These are phyloP conservation scores for Melitaea cinxia DNA, from an alignment of 1,140 invertebrate genomes.

Conservation along the genomic window DNA sequence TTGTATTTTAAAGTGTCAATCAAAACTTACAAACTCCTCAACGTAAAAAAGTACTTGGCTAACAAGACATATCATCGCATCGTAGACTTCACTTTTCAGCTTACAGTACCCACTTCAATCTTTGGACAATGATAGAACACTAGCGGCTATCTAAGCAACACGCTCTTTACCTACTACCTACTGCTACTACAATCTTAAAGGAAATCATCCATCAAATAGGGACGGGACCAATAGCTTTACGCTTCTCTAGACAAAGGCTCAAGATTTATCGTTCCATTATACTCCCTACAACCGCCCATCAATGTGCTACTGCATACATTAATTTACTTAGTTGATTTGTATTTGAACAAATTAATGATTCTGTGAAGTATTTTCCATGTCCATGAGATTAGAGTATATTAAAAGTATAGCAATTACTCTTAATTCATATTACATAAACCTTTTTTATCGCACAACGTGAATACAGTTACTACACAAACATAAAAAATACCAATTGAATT, in stretches of 20 bases:
- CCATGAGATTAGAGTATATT: not conserved
- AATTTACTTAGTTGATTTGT: slow-evolving; percentile 11
- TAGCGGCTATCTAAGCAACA: slow-evolving; percentile 23
- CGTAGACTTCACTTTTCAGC: not conserved
- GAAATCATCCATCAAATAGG: slow-evolving; percentile 31
- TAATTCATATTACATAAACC: not conserved
- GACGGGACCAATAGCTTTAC: slow-evolving; percentile 27
- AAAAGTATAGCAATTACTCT: not conserved
- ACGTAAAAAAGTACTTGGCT: too few species aligned
- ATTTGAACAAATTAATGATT: not conserved
- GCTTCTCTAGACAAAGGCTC: slow-evolving; percentile 28
- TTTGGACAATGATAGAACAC: slow-evolving; percentile 2
- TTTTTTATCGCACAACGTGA: too few species aligned
- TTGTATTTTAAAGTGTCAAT: too few species aligned
- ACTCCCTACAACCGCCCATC: slow-evolving; percentile 13
- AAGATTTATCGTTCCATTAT: slow-evolving; percentile 37
- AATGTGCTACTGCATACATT: slow-evolving; percentile 19
- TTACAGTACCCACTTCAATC: not conserved
- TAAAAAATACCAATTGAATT: slow-evolving; percentile 12
- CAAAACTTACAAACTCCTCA: too few species aligned
- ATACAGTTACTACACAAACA: slow-evolving; percentile 13
- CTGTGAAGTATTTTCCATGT: not conserved
- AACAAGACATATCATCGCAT: not conserved
- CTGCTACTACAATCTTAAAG: slow-evolving; percentile 9
- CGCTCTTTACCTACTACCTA: slow-evolving; percentile 8